A percentile compares a stretch with the other conserved stretches of the same genome.
These are phyloP conservation scores for Watsonalla binaria DNA, from an alignment of 2,888 invertebrate genomes.

Conservation along the genomic window DNA sequence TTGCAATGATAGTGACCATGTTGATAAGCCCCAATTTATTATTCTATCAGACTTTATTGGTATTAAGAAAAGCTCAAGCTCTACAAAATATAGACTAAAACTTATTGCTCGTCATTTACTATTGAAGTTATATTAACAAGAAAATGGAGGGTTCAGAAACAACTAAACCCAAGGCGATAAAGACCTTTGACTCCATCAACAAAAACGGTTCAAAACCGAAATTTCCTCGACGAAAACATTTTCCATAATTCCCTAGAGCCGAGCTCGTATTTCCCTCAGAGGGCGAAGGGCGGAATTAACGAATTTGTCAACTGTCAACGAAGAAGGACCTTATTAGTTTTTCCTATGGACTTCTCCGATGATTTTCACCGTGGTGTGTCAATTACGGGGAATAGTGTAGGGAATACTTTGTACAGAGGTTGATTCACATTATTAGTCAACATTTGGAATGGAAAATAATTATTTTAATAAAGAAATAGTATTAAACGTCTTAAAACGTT, in stretches of 20 bases:
- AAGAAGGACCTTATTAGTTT: constrained; percentile 64
- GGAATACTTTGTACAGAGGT: not conserved
- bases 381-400: constrained; percentile 21
- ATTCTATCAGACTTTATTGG: no score
- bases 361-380: constrained; percentile 50
- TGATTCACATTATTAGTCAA: not conserved
- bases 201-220: not conserved
- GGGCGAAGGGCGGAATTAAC: constrained; percentile 52
- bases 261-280: constrained; percentile 16
- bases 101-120: no score
- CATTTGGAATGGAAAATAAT: no score
- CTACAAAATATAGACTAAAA: no score
- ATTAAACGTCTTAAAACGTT: no score
- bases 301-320: constrained; percentile 76
- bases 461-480: no score
- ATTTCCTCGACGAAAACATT: constrained; percentile 29
- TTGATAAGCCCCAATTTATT: no score
- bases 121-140: no score
- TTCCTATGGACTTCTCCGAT: constrained; percentile 44
- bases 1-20: no score
- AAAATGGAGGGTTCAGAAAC: not conserved
- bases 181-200: not conserved
- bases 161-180: not conserved
- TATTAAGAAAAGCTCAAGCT: no score
- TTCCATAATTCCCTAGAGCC: constrained; percentile 38